These are phyloP conservation scores for Lepidurus packardi DNA, from an alignment of 1,140 invertebrate genomes.

Conservation along the genomic window DNA sequence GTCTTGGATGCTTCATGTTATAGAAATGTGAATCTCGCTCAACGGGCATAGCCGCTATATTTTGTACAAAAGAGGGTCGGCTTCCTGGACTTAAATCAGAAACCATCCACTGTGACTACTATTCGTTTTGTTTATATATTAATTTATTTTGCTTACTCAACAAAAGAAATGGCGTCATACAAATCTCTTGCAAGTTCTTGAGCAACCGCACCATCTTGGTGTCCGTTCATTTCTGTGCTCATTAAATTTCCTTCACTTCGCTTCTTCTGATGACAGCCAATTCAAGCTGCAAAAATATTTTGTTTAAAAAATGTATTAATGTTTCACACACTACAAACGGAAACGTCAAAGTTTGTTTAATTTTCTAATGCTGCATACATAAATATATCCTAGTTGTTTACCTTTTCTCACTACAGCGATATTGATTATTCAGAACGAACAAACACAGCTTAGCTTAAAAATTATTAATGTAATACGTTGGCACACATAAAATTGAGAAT, in stretches of 20 bases:
- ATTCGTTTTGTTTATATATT: not conserved
- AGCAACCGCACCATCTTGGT: not conserved
- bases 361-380: no score
- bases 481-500: no score
- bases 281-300: no score
- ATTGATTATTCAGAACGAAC: no score
- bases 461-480: no score
- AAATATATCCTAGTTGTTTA: no score
- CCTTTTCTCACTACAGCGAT: no score
- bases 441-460: no score
- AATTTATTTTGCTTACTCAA: not conserved
- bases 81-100: not conserved
- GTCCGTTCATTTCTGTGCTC: not conserved
- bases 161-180: not conserved
- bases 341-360: no score
- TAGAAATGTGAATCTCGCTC: slow-evolving; percentile 44
- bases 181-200: not conserved
- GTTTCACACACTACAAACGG: no score
- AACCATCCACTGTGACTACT: not conserved
- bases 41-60: slow-evolving; percentile 38
- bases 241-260: not conserved
- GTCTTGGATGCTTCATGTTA: slow-evolving; percentile 48
- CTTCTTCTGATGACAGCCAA: not conserved
- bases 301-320: no score
- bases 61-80: not conserved